Evolutionary conservation across 2,113 vertebrate genomes (phyloP), one percentile per base, ranked within the genome.

Genomic region (Malaclemys terrapin): DNA sequence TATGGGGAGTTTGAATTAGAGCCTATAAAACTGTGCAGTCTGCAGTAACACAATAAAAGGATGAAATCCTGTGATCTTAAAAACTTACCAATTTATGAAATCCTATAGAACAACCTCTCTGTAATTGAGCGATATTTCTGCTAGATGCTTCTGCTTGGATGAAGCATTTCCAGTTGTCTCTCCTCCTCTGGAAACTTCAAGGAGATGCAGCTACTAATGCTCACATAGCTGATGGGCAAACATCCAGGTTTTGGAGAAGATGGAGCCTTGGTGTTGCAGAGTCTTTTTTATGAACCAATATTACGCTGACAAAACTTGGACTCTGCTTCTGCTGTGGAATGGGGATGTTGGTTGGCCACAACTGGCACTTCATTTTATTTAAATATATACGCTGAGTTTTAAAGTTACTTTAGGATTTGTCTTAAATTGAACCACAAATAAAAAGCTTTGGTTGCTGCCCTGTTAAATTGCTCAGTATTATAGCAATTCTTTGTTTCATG

Each of bases 1-100:
- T 75, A 27, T 47, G 2, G 38, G 57, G 53, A 89, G 57, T 45
- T 89, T 92, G 92, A 97, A 94, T 88, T 96, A 93, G 16, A 38
- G 29, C 31, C 79, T 87, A 13, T 93, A 75, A 96, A 72, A 85
- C 6, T 84, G 4, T 88, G 9, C 27, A 80, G 88, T 47, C 69
- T 87, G 29, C 88, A 89, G 87, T 89, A 89, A 88, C 50, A 87
- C 57, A 72, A 1, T 0, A 8, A 59, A 93, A 92, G 89, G n/a
- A 62, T 95, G 45, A 79, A 45, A 42, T 47, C 22, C 59, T 87
- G 19, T 84, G 29, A 76, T 91, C 91, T 93, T 62, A 94, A 87
- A 69, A 81, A 78, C 19, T 80, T 89, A 76, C 54, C 69, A 84
- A 5, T 85, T 88, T 49, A 38, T 83, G 22, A 88, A 89, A 47